Percentiles rank a stretch among this genome's conserved stretches.
phyloP scores from a whole-genome alignment of 2,797 vertebrate species.

The Gephyroberyx darwinii region DNA sequence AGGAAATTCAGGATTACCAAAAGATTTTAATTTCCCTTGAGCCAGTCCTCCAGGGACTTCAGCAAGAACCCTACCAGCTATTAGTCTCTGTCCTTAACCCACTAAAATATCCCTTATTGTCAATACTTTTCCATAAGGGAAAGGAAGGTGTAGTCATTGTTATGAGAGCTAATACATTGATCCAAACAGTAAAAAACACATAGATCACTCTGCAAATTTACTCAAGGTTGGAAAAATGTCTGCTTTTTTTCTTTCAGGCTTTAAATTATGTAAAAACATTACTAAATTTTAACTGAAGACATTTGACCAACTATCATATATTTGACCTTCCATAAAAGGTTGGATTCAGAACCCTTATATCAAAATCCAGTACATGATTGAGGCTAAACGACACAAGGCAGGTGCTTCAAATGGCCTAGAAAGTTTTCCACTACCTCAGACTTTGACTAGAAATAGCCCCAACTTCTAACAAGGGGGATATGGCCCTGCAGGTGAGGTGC shows the following conservation, averaged over 20 bases:
- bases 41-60: slow-evolving; percentile 38
- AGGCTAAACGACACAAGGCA: slow-evolving; percentile 10
- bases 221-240: neutral
- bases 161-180: slow-evolving; percentile 45
- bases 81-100: slow-evolving; percentile 48
- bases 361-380: neutral
- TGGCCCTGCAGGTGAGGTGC: slow-evolving; percentile 71
- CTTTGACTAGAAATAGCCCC: slow-evolving; percentile 47
- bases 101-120: slow-evolving; percentile 38
- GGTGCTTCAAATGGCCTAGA: slow-evolving; percentile 10
- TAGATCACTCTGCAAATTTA: slow-evolving; percentile 13
- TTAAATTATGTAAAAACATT: neutral
- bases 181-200: slow-evolving; percentile 20
- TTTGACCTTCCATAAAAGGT: neutral
- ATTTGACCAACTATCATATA: neutral
- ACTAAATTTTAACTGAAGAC: neutral
- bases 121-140: slow-evolving; percentile 53
- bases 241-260: neutral
- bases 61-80: slow-evolving; percentile 31
- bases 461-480: slow-evolving; percentile 71
- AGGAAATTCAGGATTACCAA: slow-evolving; percentile 17
- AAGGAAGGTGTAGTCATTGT: slow-evolving; percentile 42
- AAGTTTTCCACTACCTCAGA: slow-evolving; percentile 60
- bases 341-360: neutral
- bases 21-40: slow-evolving; percentile 4